Conservation (phyloP, 2,888 invertebrate genomes). For the Lycaena phlaeas region DNA sequence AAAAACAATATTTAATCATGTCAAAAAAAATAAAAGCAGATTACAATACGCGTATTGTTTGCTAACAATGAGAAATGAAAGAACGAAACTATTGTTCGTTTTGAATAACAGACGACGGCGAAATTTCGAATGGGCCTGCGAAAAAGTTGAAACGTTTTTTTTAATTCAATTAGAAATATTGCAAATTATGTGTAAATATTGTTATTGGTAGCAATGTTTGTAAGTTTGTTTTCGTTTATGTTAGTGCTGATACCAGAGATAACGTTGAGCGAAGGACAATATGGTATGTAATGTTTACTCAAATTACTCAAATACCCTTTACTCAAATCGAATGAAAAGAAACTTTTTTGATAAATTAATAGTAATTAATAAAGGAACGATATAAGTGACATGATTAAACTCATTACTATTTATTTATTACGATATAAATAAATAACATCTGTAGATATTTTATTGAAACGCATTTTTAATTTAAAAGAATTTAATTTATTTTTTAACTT, state of each 20-base stretch:
- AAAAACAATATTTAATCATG: constrained; percentile 3
- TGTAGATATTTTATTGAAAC: no score
- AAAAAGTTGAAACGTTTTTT: not conserved
- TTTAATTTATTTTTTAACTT: no score
- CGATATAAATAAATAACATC: no score
- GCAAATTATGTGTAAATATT: not conserved
- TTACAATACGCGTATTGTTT: constrained; percentile 2
- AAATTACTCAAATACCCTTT: no score
- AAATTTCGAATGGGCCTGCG: not conserved
- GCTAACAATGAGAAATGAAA: not conserved
- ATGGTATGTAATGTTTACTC: not conserved
- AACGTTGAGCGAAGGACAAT: not conserved
- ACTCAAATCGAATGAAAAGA: no score
- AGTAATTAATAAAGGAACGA: no score
- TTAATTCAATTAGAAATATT: not conserved
- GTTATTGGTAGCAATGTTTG: no score
- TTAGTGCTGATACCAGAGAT: not conserved
- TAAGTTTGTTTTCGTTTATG: not conserved
- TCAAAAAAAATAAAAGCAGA: not conserved
- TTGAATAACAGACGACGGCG: not conserved
- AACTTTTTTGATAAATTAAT: no score
- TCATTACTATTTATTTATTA: no score
- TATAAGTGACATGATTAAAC: no score
- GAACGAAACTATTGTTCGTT: constrained; percentile 7
- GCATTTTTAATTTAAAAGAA: no score